These are phyloP conservation scores for Oxytorus armatus DNA, from an alignment of 2,888 invertebrate species.

Conservation along the genomic window DNA sequence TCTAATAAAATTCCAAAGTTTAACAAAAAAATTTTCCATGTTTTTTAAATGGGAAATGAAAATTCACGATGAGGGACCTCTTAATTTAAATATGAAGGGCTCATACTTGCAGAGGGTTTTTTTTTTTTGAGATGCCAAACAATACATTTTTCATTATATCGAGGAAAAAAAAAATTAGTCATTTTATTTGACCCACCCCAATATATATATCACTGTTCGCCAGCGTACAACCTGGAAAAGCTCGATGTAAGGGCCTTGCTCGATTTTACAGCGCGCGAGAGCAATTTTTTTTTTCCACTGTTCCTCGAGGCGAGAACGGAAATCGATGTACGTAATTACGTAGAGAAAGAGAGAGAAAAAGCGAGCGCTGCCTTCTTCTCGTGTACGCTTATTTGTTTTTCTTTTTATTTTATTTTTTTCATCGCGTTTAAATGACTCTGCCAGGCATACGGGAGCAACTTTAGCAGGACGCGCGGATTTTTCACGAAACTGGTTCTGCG, in stretches of 20 bases:
- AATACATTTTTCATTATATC: no score
- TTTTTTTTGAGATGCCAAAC: no score
- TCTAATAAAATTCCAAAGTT: no score
- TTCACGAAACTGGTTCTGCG: constrained; percentile 56
- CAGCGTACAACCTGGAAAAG: constrained; percentile 23
- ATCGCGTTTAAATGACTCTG: constrained; percentile 19
- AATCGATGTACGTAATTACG: constrained; percentile 79
- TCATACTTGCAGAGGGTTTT: no score
- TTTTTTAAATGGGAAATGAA: no score
- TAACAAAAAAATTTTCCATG: no score
- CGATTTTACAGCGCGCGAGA: constrained; percentile 36
- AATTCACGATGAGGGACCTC: no score
- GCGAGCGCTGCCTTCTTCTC: constrained; percentile 49
- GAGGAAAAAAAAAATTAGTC: no score
- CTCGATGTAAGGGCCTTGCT: constrained; percentile 35
- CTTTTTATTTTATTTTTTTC: constrained; percentile 25
- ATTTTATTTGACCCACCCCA: no score
- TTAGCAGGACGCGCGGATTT: constrained; percentile 53
- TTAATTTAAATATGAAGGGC: no score
- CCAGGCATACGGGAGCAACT: constrained; percentile 36
- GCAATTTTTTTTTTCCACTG: constrained; percentile 27
- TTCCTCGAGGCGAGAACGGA: constrained; percentile 64
- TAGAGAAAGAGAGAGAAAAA: constrained; percentile 69
- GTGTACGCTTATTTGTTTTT: constrained; percentile 35
- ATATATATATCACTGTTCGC: constrained; percentile 7